Conservation (phyloP, 2,113 vertebrate genomes). For the Pagrus major region DNA sequence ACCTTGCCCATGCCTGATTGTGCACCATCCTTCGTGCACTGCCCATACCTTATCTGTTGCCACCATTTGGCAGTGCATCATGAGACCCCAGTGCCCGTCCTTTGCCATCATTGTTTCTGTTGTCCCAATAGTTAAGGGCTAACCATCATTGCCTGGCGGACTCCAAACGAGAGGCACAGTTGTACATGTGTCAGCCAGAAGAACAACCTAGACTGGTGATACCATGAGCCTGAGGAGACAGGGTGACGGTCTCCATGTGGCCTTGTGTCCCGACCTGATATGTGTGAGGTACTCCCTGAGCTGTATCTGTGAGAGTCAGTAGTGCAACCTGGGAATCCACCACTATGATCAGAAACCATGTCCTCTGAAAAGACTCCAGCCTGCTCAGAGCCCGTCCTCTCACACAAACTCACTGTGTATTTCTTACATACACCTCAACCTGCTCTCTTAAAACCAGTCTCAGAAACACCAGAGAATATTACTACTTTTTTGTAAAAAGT, state of each 20-base stretch:
- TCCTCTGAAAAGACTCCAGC: neutral
- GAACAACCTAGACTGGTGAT: neutral
- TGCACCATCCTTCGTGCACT: conserved; percentile 13
- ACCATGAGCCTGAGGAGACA: neutral
- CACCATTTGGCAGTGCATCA: conserved; percentile 21
- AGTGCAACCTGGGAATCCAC: neutral
- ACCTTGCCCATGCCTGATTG: neutral
- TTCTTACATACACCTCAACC: neutral
- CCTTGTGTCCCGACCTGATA: neutral
- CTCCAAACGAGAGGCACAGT: neutral
- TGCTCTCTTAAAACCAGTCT: neutral
- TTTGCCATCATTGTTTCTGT: conserved; percentile 37
- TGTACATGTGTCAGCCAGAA: neutral
- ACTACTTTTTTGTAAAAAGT: no score
- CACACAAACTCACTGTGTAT: neutral
- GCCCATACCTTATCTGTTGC: conserved; percentile 10
- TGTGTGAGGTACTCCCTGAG: neutral
- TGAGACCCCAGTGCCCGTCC: neutral
- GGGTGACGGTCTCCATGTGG: neutral
- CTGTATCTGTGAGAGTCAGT: neutral
- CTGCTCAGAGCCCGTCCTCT: neutral
- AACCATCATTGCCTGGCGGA: neutral
- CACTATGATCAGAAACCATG: neutral
- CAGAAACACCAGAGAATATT: neutral
- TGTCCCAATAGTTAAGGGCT: neutral